Evolutionary conservation across 2,113 vertebrate genomes (phyloP).

Genomic region (Climacteris rufus): DNA sequence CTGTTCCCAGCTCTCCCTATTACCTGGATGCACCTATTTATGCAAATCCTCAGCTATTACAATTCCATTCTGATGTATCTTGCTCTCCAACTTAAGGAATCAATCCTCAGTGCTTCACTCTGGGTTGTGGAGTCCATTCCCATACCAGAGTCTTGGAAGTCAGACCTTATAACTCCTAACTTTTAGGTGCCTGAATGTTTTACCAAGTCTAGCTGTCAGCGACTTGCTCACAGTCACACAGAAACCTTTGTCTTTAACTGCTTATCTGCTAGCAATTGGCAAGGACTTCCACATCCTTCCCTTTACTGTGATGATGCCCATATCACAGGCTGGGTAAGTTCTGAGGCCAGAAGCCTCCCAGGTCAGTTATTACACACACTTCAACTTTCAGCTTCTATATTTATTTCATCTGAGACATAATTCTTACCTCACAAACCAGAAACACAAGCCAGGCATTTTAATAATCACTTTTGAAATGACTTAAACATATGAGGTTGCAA

Average conservation of each 20-base stretch:
- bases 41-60: background rate
- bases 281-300: background rate
- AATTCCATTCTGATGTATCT: background rate
- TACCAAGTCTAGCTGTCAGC: background rate
- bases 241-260: background rate
- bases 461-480: conserved; percentile 19
- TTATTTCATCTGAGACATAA: conserved; percentile 7
- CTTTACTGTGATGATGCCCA: background rate
- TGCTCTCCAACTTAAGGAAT: background rate
- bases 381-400: conserved; percentile 39
- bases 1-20: background rate
- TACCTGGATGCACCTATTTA: background rate
- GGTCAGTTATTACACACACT: background rate
- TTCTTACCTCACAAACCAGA: conserved; percentile 46
- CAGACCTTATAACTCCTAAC: background rate
- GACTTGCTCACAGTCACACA: background rate
- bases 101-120: background rate
- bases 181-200: background rate
- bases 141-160: background rate
- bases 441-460: conserved; percentile 45
- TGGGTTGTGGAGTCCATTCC: background rate
- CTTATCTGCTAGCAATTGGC: background rate
- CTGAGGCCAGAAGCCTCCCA: background rate
- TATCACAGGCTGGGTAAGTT: background rate
- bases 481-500: conserved; percentile 31